Percentiles rank a stretch among this genome's conserved stretches.
Conservation (phyloP, 2,797 vertebrate species). For the Tokudaia muenninki region DNA sequence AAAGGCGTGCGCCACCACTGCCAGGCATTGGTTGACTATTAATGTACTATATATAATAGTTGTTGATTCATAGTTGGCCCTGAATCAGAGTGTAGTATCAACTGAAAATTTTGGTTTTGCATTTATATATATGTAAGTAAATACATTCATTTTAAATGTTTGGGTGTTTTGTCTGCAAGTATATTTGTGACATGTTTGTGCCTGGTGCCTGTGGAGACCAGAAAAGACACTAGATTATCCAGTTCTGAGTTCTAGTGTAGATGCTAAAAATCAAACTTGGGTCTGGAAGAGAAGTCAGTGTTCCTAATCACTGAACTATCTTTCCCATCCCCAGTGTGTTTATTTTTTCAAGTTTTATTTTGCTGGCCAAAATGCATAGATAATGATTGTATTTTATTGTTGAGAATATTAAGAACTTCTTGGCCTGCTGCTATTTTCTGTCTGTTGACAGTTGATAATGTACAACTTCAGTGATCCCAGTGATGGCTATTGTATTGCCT, state of each 20-base stretch:
- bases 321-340: not conserved
- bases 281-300: not conserved
- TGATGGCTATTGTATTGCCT: too few relatives aligned
- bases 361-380: not conserved
- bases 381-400: too few relatives aligned
- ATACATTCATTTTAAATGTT: not conserved
- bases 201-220: not conserved
- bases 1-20: too few relatives aligned
- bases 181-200: not conserved
- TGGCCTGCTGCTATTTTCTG: too few relatives aligned
- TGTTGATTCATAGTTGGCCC: not conserved
- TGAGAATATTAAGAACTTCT: too few relatives aligned
- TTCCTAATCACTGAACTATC: not conserved
- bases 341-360: conserved; percentile 33
- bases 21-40: not conserved
- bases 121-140: conserved; percentile 49
- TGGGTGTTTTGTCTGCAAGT: not conserved
- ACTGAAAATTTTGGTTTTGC: conserved; percentile 17
- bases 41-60: not conserved
- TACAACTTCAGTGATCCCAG: too few relatives aligned
- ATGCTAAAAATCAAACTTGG: not conserved
- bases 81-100: not conserved
- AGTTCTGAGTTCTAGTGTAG: not conserved
- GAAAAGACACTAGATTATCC: not conserved
- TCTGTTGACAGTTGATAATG: too few relatives aligned